phyloP scores from a whole-genome alignment of 1,140 invertebrate genomes.

The Cataglyphis hispanica region DNA sequence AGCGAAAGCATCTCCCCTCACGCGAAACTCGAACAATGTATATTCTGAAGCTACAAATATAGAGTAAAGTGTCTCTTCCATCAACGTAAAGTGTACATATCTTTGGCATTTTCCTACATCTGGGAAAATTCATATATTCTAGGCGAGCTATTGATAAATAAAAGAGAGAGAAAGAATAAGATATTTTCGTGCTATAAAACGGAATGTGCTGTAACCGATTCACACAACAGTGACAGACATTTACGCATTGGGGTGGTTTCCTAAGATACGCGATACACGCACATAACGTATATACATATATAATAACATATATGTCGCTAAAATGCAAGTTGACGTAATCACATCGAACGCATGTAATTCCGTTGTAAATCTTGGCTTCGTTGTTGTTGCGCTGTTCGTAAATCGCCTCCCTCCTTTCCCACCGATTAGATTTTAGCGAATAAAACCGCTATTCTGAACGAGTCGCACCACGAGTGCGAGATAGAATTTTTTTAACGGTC shows the following conservation, averaged over 20 bases:
- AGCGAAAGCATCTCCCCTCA: slow-evolving; percentile 29
- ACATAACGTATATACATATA: slow-evolving; percentile 20
- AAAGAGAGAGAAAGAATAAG: slow-evolving; percentile 40
- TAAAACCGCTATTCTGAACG: slow-evolving; percentile 7
- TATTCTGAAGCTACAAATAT: slow-evolving; percentile 53
- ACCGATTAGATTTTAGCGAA: background rate
- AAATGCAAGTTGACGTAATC: background rate
- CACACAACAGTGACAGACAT: background rate
- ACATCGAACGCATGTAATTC: slow-evolving; percentile 37
- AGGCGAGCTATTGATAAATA: slow-evolving; percentile 9
- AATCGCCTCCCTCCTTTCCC: background rate
- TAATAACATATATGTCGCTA: slow-evolving; percentile 5
- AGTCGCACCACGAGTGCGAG: slow-evolving; percentile 5
- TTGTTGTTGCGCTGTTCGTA: slow-evolving; percentile 37
- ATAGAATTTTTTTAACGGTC: slow-evolving; percentile 48
- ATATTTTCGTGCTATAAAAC: slow-evolving; percentile 70
- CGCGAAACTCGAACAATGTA: slow-evolving; percentile 2
- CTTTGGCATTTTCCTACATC: slow-evolving; percentile 57
- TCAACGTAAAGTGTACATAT: slow-evolving; percentile 40
- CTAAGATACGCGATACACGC: background rate
- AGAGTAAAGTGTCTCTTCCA: slow-evolving; percentile 58
- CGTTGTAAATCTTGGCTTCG: slow-evolving; percentile 34
- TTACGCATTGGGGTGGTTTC: background rate
- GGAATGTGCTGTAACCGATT: background rate
- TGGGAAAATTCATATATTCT: slow-evolving; percentile 9